Conservation (phyloP, 2,888 invertebrate species). For the Volucella inflata region DNA sequence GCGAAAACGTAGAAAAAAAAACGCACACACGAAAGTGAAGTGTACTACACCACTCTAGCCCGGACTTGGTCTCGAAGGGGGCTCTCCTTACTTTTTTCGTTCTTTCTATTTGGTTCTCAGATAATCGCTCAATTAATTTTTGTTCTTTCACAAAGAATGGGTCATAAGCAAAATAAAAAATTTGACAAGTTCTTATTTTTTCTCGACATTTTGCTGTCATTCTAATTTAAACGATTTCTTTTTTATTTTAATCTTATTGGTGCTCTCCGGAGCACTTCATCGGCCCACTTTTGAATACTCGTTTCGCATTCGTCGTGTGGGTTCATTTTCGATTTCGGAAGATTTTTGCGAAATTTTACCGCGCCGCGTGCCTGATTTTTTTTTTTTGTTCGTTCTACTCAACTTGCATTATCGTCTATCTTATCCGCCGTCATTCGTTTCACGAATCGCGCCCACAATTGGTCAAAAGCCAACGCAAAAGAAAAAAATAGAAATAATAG, state of each 20-base stretch:
- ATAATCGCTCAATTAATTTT: constrained; percentile 69
- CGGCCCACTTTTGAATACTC: constrained; percentile 61
- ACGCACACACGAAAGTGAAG: constrained; percentile 61
- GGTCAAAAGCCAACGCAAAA: constrained; percentile 15
- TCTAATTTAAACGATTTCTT: constrained; percentile 26
- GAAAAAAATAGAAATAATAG: constrained; percentile 19
- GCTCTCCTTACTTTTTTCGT: constrained; percentile 23
- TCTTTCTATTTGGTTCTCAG: constrained; percentile 12
- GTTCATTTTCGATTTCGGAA: constrained; percentile 55
- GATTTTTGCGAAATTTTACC: constrained; percentile 45
- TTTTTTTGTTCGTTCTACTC: not conserved
- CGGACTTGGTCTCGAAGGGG: constrained; percentile 5
- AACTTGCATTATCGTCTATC: constrained; percentile 2
- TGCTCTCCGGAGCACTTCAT: constrained; percentile 34
- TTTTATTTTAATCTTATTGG: constrained; percentile 25
- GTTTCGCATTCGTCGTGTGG: constrained; percentile 29
- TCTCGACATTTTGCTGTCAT: constrained; percentile 12
- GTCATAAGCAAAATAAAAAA: constrained; percentile 8
- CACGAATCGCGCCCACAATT: constrained; percentile 46
- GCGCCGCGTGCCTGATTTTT: constrained; percentile 26
- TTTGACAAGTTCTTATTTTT: constrained; percentile 43
- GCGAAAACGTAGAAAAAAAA: constrained; percentile 12
- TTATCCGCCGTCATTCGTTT: constrained; percentile 7
- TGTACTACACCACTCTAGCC: constrained; percentile 25
- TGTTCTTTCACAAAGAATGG: constrained; percentile 43